Percentiles rank a stretch among this genome's conserved stretches.
Evolutionary conservation across 2,113 vertebrate genomes (phyloP).

Genomic region (Siniperca knerii): DNA sequence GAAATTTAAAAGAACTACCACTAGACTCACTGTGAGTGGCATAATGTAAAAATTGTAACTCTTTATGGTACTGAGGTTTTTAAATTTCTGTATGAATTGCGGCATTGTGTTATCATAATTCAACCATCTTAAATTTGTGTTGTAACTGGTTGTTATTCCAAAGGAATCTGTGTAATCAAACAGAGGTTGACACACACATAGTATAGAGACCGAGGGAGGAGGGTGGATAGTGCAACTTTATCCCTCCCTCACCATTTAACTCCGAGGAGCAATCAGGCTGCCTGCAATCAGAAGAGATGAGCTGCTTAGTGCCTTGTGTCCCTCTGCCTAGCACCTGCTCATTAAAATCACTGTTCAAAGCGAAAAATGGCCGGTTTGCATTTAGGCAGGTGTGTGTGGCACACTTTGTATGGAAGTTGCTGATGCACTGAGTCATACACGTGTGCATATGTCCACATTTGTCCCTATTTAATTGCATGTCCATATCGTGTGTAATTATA

Average conservation of each 20-base stretch:
- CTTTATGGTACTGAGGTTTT: background rate
- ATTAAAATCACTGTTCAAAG: conserved; percentile 60
- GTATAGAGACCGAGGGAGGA: background rate
- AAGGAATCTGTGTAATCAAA: conserved; percentile 30
- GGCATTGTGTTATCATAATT: background rate
- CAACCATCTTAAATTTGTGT: background rate
- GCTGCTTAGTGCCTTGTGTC: conserved; percentile 57
- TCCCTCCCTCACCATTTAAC: conserved; percentile 30
- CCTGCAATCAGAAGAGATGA: conserved; percentile 63
- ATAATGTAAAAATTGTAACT: background rate
- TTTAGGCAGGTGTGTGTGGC: conserved; percentile 22
- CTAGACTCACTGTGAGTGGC: background rate
- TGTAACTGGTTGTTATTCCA: conserved; percentile 18
- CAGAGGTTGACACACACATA: conserved; percentile 26
- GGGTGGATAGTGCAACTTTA: background rate
- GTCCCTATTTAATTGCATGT: conserved; percentile 30
- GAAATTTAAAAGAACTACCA: background rate
- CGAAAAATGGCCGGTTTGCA: conserved; percentile 19
- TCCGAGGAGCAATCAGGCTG: conserved; percentile 21
- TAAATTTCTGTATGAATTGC: background rate
- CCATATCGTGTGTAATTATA: background rate
- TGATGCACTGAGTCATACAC: conserved; percentile 12
- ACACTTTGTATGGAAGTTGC: conserved; percentile 35
- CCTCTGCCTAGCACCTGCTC: conserved; percentile 65
- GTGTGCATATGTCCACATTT: conserved; percentile 22